Percentiles rank a stretch among this genome's conserved stretches.
Evolutionary conservation across 1,140 invertebrate species (phyloP).

Genomic region (Pogonognathellus flavescens): DNA sequence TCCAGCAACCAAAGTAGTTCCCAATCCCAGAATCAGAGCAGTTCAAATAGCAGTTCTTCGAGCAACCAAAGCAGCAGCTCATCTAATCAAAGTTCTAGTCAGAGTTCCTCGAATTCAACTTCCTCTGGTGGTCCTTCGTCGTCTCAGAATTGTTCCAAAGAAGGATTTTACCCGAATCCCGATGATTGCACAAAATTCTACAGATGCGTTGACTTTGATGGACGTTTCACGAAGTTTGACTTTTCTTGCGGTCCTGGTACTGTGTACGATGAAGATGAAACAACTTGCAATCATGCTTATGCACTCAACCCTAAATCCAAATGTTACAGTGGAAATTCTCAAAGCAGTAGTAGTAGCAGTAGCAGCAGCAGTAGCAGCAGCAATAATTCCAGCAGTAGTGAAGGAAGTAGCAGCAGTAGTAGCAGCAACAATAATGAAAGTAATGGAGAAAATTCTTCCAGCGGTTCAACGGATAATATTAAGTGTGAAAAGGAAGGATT

Average conservation of each 20-base stretch:
- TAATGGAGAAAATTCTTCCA: constrained; percentile 57
- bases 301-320: constrained; percentile 69
- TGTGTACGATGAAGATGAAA: constrained; percentile 78
- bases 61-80: neutral
- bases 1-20: constrained; percentile 2
- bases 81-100: constrained; percentile 7
- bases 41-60: constrained; percentile 1
- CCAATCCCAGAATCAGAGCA: neutral
- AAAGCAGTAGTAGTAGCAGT: constrained; percentile 6
- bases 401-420: constrained; percentile 9
- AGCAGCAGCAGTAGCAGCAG: neutral
- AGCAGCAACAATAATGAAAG: constrained; percentile 50
- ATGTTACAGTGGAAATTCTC: constrained; percentile 52
- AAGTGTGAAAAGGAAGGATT: constrained; percentile 75
- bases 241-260: constrained; percentile 80
- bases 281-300: constrained; percentile 77
- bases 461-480: constrained; percentile 58
- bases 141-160: constrained; percentile 67
- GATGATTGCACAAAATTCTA: constrained; percentile 75
- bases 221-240: constrained; percentile 71
- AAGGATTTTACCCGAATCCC: constrained; percentile 79
- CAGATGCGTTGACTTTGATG: constrained; percentile 72
- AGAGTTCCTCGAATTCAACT: constrained; percentile 14
- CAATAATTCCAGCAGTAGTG: neutral
- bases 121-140: constrained; percentile 2